Conservation (phyloP, 2,797 vertebrate species). For the Pangasius mekongensis region DNA sequence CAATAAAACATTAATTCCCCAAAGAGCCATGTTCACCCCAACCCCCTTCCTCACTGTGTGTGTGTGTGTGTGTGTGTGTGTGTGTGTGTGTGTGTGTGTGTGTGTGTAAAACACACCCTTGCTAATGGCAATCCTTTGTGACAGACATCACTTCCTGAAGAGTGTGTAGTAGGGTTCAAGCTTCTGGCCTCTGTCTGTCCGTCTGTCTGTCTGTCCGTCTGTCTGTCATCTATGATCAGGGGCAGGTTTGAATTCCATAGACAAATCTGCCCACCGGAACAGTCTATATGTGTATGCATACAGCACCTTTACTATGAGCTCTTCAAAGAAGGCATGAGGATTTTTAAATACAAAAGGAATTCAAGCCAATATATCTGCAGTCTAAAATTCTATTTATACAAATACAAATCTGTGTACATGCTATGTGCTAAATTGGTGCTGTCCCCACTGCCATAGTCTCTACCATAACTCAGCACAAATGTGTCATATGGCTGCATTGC, state of each 20-base stretch:
- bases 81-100: constrained; percentile 6
- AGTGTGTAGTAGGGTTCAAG: background rate
- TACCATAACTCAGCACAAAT: background rate
- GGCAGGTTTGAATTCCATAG: background rate
- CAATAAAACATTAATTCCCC: constrained; percentile 70
- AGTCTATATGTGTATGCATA: background rate
- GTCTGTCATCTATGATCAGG: background rate
- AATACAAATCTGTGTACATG: background rate
- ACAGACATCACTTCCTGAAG: constrained; percentile 12
- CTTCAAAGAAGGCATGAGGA: background rate
- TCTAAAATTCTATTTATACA: background rate
- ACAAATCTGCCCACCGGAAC: background rate
- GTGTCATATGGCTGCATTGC: background rate
- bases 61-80: background rate
- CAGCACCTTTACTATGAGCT: background rate
- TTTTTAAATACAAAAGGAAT: background rate
- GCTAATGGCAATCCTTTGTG: constrained; percentile 9
- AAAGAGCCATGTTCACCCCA: constrained; percentile 60
- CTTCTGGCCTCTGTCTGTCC: background rate
- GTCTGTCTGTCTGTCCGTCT: background rate
- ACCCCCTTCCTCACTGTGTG: constrained; percentile 56
- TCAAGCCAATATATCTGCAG: background rate
- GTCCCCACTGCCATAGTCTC: background rate
- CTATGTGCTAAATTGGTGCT: background rate
- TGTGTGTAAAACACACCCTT: constrained; percentile 7